Evolutionary conservation across 2,888 invertebrate genomes (phyloP).

Genomic region (Acronicta psi): DNA sequence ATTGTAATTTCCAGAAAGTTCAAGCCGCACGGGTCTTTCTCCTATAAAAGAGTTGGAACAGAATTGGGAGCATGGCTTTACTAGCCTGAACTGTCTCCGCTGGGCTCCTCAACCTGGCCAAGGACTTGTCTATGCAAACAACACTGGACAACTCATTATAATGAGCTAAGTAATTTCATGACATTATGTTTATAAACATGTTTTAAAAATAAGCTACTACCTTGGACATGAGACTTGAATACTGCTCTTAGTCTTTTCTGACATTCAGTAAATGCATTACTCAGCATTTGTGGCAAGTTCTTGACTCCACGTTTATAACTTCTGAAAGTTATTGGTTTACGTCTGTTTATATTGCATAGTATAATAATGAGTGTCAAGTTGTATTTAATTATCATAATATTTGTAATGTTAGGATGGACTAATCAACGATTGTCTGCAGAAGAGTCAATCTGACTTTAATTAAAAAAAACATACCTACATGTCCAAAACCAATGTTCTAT

Average conservation of each 20-base stretch:
- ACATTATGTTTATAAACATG: constrained; percentile 22
- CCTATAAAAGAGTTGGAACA: constrained; percentile 91
- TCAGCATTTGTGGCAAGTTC: constrained; percentile 44
- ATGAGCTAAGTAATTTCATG: constrained; percentile 83
- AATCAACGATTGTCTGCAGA: constrained; percentile 37
- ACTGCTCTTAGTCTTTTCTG: constrained; percentile 27
- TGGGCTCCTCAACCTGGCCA: constrained; percentile 96
- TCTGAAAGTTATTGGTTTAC: constrained; percentile 28
- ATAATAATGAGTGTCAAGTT: constrained; percentile 42
- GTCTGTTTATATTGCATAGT: constrained; percentile 41
- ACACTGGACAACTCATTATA: constrained; percentile 94
- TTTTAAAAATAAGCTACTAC: constrained; percentile 31
- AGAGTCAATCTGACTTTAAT: constrained; percentile 38
- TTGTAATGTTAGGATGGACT: constrained; percentile 37
- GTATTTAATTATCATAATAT: constrained; percentile 46
- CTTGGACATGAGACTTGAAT: constrained; percentile 6
- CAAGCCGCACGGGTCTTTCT: constrained; percentile 79
- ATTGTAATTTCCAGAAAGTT: constrained; percentile 69
- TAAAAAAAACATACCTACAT: constrained; percentile 29
- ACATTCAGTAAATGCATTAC: constrained; percentile 34
- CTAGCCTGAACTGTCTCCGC: constrained; percentile 94
- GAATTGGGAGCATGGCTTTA: constrained; percentile 90
- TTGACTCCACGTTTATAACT: constrained; percentile 31
- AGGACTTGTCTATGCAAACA: constrained; percentile 95
- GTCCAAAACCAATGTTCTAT: constrained; percentile 50